Percentiles rank a stretch among this genome's conserved stretches.
Conservation (phyloP, 2,888 invertebrate genomes). For the Trichopria drosophilae region DNA sequence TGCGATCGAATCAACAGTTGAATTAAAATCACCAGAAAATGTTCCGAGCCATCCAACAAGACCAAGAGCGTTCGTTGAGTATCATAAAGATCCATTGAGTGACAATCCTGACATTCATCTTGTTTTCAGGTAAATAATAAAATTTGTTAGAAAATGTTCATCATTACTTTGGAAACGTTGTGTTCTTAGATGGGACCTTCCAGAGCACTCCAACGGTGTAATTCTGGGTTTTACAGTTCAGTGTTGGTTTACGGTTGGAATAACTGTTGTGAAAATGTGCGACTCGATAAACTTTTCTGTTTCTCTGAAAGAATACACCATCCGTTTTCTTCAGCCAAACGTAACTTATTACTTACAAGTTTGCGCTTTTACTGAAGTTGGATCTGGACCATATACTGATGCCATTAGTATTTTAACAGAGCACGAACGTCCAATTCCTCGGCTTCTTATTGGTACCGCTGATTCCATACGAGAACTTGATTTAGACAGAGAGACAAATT, state of each 20-base stretch:
- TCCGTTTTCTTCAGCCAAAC: conserved; percentile 64
- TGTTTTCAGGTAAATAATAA: conserved; percentile 46
- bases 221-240: conserved; percentile 72
- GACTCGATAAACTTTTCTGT: conserved; percentile 61
- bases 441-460: conserved; percentile 72
- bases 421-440: conserved; percentile 77
- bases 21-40: conserved; percentile 78
- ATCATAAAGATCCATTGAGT: conserved; percentile 55
- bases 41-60: conserved; percentile 75
- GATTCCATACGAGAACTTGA: conserved; percentile 77
- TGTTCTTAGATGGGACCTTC: conserved; percentile 80
- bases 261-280: conserved; percentile 61
- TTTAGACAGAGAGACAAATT: conserved; percentile 70
- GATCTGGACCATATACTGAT: conserved; percentile 72
- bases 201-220: conserved; percentile 73
- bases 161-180: conserved; percentile 43
- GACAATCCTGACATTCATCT: conserved; percentile 46
- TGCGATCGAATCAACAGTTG: conserved; percentile 66
- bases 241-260: conserved; percentile 67
- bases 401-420: conserved; percentile 69
- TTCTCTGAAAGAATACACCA: conserved; percentile 60
- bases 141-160: conserved; percentile 1
- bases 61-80: conserved; percentile 74
- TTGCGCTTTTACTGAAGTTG: conserved; percentile 78
- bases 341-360: conserved; percentile 73